Evolutionary conservation across 2,113 vertebrate genomes (phyloP).

Genomic region (Heptranchias perlo): DNA sequence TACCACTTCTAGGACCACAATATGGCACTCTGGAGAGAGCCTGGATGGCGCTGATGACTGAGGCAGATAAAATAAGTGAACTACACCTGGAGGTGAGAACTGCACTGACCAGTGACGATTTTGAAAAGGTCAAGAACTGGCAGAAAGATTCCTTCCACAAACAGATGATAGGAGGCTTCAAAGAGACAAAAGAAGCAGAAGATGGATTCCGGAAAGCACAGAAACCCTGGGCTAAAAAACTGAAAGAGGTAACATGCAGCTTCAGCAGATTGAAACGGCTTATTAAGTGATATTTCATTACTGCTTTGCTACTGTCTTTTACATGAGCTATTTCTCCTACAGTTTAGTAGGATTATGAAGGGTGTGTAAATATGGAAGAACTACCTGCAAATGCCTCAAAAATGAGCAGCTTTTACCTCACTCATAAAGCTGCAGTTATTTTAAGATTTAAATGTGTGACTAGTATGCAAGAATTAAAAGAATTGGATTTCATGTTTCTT

Average conservation of each 20-base stretch:
- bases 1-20: slow-evolving; percentile 75
- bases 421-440: background rate
- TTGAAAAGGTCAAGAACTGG: slow-evolving; percentile 97
- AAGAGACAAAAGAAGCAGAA: slow-evolving; percentile 92
- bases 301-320: background rate
- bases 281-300: background rate
- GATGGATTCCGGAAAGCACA: slow-evolving; percentile 97
- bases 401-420: background rate
- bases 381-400: background rate
- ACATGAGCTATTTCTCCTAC: background rate
- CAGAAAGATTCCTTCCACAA: slow-evolving; percentile 97
- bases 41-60: slow-evolving; percentile 88
- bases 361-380: background rate
- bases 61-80: slow-evolving; percentile 90
- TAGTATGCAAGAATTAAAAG: background rate
- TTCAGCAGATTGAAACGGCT: background rate
- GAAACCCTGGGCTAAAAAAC: slow-evolving; percentile 97
- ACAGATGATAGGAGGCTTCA: slow-evolving; percentile 97
- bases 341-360: background rate
- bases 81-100: slow-evolving; percentile 95
- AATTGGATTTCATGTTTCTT: background rate
- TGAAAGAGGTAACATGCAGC: slow-evolving; percentile 79
- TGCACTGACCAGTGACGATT: slow-evolving; percentile 77
- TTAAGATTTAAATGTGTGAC: background rate
- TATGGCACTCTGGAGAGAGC: slow-evolving; percentile 92